phyloP scores from a whole-genome alignment of 37 sponge, comb jelly and placozoan species.

The Theonella swinhoei region DNA sequence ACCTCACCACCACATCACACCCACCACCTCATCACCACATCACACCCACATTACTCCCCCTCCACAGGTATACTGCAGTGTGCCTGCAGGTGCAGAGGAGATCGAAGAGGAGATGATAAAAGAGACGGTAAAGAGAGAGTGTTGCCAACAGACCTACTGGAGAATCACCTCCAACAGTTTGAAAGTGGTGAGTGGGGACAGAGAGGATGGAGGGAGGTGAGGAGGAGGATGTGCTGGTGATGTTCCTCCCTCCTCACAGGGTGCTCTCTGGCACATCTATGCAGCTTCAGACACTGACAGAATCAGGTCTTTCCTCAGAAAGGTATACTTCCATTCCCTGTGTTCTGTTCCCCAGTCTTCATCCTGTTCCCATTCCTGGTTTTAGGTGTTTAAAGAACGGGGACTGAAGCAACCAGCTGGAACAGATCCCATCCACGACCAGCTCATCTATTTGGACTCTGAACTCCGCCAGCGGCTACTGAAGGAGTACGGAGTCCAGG shows the following conservation, averaged over 20 bases:
- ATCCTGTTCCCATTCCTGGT: neutral
- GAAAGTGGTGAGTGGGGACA: conserved; percentile 46
- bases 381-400: conserved; percentile 54
- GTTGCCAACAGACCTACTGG: conserved; percentile 47
- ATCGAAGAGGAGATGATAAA: conserved; percentile 15
- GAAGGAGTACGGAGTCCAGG: conserved; percentile 87
- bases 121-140: conserved; percentile 38
- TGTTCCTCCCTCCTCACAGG: conserved; percentile 18
- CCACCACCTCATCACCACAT: neutral
- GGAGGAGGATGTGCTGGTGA: too few species aligned
- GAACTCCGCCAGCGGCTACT: conserved; percentile 73
- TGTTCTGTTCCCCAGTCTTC: too few species aligned
- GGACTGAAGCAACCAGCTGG: conserved; percentile 40
- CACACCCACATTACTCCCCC: conserved; percentile 4
- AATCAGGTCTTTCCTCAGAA: conserved; percentile 84
- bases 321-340: conserved; percentile 21
- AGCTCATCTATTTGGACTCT: conserved; percentile 82
- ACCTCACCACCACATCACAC: conserved; percentile 5
- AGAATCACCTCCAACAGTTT: conserved; percentile 23
- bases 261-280: conserved; percentile 97
- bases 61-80: conserved; percentile 42
- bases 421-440: conserved; percentile 86
- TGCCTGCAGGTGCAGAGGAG: conserved; percentile 31
- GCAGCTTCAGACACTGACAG: conserved; percentile 77
- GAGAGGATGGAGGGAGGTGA: too few species aligned